These are phyloP conservation scores for Rhynchomys soricoides DNA, from an alignment of 2,113 vertebrate genomes.

Conservation along the genomic window DNA sequence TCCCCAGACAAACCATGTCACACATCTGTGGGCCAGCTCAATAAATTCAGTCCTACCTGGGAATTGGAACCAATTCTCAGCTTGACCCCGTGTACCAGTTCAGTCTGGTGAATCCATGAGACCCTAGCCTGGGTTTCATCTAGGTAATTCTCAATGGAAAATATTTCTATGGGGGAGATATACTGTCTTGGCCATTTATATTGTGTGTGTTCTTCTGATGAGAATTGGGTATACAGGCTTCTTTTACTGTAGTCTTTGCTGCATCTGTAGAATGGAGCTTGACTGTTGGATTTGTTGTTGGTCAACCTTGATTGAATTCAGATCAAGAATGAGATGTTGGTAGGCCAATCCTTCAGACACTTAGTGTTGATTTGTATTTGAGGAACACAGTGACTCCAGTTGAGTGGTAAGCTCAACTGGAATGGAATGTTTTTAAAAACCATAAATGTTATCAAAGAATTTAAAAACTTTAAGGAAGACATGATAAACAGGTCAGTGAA, in stretches of 20 bases:
- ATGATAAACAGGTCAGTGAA: not conserved
- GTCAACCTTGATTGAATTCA: not conserved
- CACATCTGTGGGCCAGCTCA: not conserved
- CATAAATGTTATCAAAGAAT: not conserved
- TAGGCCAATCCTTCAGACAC: not conserved
- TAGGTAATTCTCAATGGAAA: not conserved
- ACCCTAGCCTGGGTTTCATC: not conserved
- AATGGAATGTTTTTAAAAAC: no score
- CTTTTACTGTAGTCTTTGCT: not conserved
- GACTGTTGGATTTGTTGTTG: not conserved
- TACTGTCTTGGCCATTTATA: not conserved
- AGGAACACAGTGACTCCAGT: not conserved
- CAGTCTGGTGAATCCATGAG: not conserved
- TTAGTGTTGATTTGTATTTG: not conserved
- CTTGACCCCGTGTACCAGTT: not conserved
- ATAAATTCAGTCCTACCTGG: not conserved
- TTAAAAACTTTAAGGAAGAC: not conserved
- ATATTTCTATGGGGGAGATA: not conserved
- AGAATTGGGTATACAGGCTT: not conserved
- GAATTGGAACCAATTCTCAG: not conserved
- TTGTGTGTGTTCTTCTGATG: not conserved
- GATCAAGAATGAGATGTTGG: not conserved
- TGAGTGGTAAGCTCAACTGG: not conserved
- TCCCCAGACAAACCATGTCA: not conserved
- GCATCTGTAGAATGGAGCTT: not conserved